These are phyloP conservation scores for Plagodis pulveraria DNA, from an alignment of 2,888 invertebrate genomes.

Conservation along the genomic window DNA sequence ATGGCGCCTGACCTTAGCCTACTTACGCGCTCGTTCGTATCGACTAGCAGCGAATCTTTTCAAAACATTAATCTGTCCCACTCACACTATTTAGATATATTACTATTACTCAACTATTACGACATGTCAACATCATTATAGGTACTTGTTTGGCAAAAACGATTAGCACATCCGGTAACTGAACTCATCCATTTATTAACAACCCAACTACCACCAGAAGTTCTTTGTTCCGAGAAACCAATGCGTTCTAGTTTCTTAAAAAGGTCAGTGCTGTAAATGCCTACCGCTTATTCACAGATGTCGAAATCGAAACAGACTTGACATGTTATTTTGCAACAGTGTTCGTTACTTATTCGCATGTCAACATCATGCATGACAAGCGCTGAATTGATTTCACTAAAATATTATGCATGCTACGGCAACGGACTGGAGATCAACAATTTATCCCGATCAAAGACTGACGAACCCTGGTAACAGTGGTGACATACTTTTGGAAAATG, in stretches of 20 bases:
- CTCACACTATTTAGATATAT: slow-evolving; percentile 36
- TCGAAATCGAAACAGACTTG: slow-evolving; percentile 39
- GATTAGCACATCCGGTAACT: neutral
- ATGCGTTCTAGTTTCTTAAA: slow-evolving; percentile 31
- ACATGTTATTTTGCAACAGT: slow-evolving; percentile 37
- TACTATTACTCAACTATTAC: neutral
- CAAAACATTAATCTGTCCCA: slow-evolving; percentile 62
- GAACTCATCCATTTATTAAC: neutral
- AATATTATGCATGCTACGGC: slow-evolving; percentile 29
- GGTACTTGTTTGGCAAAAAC: neutral
- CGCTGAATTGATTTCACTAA: slow-evolving; percentile 37
- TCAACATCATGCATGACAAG: slow-evolving; percentile 38
- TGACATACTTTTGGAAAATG: slow-evolving; percentile 22
- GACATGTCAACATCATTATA: too few relatives aligned
- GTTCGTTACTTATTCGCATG: slow-evolving; percentile 39
- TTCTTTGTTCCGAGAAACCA: slow-evolving; percentile 18
- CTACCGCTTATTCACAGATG: slow-evolving; percentile 33
- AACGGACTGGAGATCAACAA: slow-evolving; percentile 17
- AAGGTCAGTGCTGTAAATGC: slow-evolving; percentile 24
- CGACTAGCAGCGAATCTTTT: slow-evolving; percentile 74
- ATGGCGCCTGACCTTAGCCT: slow-evolving; percentile 81
- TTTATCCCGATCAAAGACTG: slow-evolving; percentile 15
- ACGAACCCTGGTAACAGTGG: slow-evolving; percentile 22
- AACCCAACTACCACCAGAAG: slow-evolving; percentile 7
- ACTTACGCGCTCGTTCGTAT: slow-evolving; percentile 76